A percentile compares a stretch with the other conserved stretches of the same genome.
These are phyloP conservation scores for Ernsta delagoae DNA, from an alignment of 2,888 invertebrate genomes.

Conservation along the genomic window DNA sequence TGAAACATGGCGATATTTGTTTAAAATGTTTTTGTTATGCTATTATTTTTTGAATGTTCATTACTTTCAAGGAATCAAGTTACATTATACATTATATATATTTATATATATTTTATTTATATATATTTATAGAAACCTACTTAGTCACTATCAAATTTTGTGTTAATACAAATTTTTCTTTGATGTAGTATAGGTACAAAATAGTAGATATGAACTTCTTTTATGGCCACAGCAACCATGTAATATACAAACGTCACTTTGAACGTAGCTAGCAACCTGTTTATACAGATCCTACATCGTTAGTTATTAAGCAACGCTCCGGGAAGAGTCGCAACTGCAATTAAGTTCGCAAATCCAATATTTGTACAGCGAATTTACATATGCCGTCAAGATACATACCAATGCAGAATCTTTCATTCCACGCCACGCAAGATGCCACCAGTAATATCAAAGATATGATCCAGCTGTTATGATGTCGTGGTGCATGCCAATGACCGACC, in stretches of 20 bases:
- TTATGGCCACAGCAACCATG: background rate
- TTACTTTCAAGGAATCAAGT: too few species aligned
- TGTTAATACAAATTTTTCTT: too few species aligned
- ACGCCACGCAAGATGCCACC: slow-evolving; percentile 44
- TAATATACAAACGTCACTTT: background rate
- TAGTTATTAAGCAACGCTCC: slow-evolving; percentile 45
- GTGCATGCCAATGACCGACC: slow-evolving; percentile 41
- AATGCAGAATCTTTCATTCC: slow-evolving; percentile 40
- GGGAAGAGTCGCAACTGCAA: slow-evolving; percentile 44
- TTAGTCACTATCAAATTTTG: too few species aligned
- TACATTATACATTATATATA: too few species aligned
- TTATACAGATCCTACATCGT: slow-evolving; percentile 36
- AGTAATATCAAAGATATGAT: slow-evolving; percentile 45
- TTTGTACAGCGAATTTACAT: slow-evolving; percentile 47
- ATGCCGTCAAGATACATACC: slow-evolving; percentile 40
- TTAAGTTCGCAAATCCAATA: slow-evolving; percentile 51
- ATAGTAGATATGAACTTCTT: too few species aligned
- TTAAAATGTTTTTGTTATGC: background rate
- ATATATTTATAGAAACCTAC: too few species aligned
- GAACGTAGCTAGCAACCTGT: background rate
- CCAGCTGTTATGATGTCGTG: background rate
- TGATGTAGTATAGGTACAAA: too few species aligned
- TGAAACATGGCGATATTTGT: slow-evolving; percentile 20
- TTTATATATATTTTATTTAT: too few species aligned
- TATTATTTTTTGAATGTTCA: slow-evolving; percentile 1